These are phyloP conservation scores for Melanitta fusca DNA, from an alignment of 2,797 vertebrate species.

Conservation along the genomic window DNA sequence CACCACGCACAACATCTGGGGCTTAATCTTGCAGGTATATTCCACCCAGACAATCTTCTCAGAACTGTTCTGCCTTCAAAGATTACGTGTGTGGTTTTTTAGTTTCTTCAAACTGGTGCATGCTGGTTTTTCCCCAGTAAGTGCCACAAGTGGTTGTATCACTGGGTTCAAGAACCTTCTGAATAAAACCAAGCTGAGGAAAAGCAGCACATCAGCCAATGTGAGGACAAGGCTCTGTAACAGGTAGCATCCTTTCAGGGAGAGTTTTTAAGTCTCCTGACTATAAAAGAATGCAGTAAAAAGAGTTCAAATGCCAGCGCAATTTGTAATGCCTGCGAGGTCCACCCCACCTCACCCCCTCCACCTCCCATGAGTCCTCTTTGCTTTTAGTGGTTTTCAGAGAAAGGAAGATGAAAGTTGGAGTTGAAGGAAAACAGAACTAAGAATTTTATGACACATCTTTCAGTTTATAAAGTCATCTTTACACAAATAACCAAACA, in stretches of 20 bases:
- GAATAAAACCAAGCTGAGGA: background rate
- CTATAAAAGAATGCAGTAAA: background rate
- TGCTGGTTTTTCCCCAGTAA: background rate
- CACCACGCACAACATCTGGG: background rate
- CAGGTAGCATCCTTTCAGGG: background rate
- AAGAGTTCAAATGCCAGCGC: background rate
- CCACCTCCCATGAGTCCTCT: background rate
- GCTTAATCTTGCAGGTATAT: background rate
- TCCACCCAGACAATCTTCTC: background rate
- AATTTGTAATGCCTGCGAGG: background rate
- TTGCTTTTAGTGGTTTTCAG: slow-evolving; percentile 1
- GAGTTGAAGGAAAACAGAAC: background rate
- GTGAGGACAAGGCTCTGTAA: background rate
- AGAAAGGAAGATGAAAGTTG: background rate
- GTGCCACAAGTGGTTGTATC: background rate
- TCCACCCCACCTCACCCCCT: too few relatives aligned
- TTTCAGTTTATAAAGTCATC: background rate
- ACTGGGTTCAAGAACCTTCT: background rate
- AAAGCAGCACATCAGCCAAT: background rate
- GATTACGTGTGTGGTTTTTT: fast-evolving
- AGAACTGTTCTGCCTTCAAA: background rate
- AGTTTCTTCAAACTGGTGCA: background rate
- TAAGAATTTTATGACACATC: background rate
- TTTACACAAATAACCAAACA: background rate
- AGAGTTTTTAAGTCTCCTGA: background rate